These are phyloP conservation scores for Hypomecis punctinalis DNA, from an alignment of 2,888 invertebrate species.

Conservation along the genomic window DNA sequence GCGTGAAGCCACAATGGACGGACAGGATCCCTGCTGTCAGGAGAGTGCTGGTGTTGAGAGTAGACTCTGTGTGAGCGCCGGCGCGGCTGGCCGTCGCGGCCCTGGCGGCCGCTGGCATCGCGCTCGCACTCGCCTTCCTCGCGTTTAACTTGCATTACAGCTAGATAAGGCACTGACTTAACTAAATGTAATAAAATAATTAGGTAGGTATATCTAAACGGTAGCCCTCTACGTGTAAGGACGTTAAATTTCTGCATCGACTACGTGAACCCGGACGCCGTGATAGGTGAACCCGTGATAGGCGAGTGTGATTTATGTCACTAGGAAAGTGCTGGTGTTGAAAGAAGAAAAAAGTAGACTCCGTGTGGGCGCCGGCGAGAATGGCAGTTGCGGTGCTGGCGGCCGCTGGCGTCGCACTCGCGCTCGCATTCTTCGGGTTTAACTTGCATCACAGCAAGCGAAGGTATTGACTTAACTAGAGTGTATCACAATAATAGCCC, in stretches of 20 bases:
- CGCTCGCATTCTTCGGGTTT: conserved; percentile 91
- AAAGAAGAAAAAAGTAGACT: conserved; percentile 91
- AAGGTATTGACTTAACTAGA: conserved; percentile 87
- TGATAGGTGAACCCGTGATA: too few species aligned
- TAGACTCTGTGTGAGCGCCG: conserved; percentile 91
- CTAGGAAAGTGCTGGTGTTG: conserved; percentile 90
- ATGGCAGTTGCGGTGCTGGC: conserved; percentile 90
- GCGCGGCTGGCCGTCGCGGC: conserved; percentile 90
- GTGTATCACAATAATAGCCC: too few species aligned
- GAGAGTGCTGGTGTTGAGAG: conserved; percentile 89
- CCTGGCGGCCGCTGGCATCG: conserved; percentile 90
- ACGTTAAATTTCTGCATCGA: conserved; percentile 86
- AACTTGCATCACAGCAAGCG: conserved; percentile 93
- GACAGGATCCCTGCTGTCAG: conserved; percentile 93
- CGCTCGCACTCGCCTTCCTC: conserved; percentile 90
- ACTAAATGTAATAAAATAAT: too few species aligned
- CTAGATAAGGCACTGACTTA: conserved; percentile 88
- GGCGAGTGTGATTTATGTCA: too few species aligned
- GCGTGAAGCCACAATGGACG: conserved; percentile 89
- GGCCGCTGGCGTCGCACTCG: conserved; percentile 89
- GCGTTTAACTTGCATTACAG: conserved; percentile 94
- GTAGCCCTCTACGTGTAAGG: conserved; percentile 89
- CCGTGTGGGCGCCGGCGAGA: conserved; percentile 91
- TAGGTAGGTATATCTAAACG: too few species aligned
- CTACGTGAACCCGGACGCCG: conserved; percentile 90